A percentile compares a stretch with the other conserved stretches of the same genome.
Conservation (phyloP, 1,140 invertebrate species). For the Colletes latitarsis region DNA sequence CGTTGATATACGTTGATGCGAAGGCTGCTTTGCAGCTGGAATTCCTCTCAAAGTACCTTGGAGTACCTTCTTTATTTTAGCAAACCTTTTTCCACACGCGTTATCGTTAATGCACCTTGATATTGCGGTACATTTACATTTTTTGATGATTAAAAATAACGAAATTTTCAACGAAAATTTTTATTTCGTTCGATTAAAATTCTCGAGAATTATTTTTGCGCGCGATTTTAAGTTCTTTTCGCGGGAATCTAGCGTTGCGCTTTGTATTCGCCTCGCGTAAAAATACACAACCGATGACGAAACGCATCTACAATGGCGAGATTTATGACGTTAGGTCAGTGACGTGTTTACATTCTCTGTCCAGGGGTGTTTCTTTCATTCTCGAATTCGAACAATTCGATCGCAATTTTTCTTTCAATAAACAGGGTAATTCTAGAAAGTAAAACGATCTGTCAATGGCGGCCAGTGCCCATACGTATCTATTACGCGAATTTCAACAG, state of each 20-base stretch:
- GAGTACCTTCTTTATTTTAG: too few species aligned
- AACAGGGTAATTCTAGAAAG: too few species aligned
- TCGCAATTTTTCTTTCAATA: not conserved
- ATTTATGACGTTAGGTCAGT: not conserved
- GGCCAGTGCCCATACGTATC: too few species aligned
- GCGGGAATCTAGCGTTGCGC: not conserved
- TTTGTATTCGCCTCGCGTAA: not conserved
- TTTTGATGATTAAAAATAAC: too few species aligned
- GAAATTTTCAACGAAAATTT: too few species aligned
- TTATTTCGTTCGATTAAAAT: too few species aligned
- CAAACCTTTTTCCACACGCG: not conserved
- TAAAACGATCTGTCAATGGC: too few species aligned
- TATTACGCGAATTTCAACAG: too few species aligned
- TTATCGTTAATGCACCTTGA: too few species aligned
- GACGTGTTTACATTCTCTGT: not conserved
- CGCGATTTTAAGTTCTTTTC: not conserved
- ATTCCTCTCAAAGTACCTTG: not conserved
- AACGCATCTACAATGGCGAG: not conserved
- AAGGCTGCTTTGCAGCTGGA: not conserved
- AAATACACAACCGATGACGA: slow-evolving; percentile 1
- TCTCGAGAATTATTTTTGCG: not conserved
- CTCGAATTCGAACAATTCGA: too few species aligned
- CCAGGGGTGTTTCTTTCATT: too few species aligned
- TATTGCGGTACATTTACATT: too few species aligned
- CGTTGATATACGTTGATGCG: not conserved